Conservation (phyloP, 1,140 invertebrate genomes). For the Euschistus heros region DNA sequence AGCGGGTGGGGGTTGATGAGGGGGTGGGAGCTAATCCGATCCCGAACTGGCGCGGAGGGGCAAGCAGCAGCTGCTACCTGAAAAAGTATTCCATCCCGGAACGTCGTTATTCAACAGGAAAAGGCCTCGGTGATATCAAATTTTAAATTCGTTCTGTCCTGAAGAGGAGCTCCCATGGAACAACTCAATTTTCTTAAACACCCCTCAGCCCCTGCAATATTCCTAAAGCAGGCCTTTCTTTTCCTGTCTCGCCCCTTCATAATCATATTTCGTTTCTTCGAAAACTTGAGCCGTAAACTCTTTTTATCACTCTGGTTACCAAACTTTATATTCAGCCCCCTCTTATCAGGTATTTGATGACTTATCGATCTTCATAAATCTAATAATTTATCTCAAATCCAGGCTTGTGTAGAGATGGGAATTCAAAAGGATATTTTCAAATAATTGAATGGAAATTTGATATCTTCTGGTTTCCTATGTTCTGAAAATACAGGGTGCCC, state of each 20-base stretch:
- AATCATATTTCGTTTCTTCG: slow-evolving; percentile 2
- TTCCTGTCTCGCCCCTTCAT: not conserved
- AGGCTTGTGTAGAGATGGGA: too few species aligned
- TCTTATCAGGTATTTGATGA: too few species aligned
- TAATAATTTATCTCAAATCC: too few species aligned
- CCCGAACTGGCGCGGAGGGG: too few species aligned
- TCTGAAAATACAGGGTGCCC: too few species aligned
- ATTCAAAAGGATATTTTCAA: too few species aligned
- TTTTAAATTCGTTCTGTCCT: slow-evolving; percentile 1
- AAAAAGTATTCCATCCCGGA: not conserved
- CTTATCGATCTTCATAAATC: too few species aligned
- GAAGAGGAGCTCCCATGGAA: not conserved
- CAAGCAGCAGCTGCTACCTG: not conserved
- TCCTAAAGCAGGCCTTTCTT: not conserved
- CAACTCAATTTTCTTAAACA: slow-evolving; percentile 8
- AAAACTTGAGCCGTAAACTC: not conserved
- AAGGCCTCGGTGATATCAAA: not conserved
- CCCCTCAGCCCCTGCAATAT: not conserved
- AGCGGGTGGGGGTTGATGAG: too few species aligned
- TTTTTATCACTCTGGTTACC: too few species aligned
- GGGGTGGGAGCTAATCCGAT: not conserved
- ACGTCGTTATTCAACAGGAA: not conserved
- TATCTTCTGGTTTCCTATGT: too few species aligned
- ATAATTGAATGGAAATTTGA: too few species aligned
- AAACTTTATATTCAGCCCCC: too few species aligned